A percentile compares a stretch with the other conserved stretches of the same genome.
Conservation (phyloP, 2,113 vertebrate species). For the Sus scrofa region DNA sequence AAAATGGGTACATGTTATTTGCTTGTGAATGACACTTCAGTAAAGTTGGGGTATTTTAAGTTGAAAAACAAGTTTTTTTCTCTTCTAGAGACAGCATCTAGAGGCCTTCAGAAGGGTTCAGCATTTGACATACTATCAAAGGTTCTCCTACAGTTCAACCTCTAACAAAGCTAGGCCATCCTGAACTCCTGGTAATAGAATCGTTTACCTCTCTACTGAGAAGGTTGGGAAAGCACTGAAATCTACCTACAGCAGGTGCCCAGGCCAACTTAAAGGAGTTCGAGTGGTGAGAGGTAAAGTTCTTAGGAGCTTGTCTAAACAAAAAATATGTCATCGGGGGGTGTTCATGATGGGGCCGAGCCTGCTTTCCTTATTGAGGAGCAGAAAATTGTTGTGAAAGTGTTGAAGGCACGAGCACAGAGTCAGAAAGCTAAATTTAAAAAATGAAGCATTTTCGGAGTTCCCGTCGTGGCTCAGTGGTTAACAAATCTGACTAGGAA, state of each 20-base stretch:
- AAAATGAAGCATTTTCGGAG: neutral
- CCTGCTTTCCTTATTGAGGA: neutral
- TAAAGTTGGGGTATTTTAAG: neutral
- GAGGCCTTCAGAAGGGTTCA: neutral
- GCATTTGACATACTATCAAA: neutral
- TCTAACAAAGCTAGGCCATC: neutral
- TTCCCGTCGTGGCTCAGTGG: too few species aligned
- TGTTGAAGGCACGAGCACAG: neutral
- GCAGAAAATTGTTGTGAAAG: neutral
- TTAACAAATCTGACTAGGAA: too few species aligned
- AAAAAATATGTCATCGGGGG: neutral
- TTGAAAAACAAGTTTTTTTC: neutral
- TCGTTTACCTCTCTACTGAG: neutral
- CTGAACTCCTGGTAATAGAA: neutral
- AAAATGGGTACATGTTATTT: neutral
- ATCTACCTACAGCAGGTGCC: neutral
- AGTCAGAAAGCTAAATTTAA: neutral
- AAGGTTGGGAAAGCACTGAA: neutral
- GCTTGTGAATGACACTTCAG: neutral
- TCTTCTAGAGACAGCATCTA: neutral
- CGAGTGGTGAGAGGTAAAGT: neutral
- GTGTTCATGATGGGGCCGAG: neutral
- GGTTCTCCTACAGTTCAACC: neutral
- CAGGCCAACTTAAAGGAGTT: neutral
- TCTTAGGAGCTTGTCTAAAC: neutral